Evolutionary conservation across 2,888 invertebrate genomes (phyloP), one percentile per base, ranked within the genome.

Genomic region (Campaea margaritaria): DNA sequence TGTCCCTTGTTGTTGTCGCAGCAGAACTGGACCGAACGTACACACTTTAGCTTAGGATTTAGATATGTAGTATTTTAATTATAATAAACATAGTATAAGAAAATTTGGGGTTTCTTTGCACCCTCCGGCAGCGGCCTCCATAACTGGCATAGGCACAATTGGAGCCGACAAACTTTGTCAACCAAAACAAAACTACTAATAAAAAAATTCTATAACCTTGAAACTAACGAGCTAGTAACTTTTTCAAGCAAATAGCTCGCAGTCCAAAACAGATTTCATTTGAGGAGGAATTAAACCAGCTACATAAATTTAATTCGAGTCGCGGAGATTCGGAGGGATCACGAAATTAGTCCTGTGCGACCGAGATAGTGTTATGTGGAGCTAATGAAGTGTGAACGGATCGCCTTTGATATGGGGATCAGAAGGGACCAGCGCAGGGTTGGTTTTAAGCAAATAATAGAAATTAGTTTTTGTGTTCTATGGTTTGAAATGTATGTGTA

Each of bases 271-370:
- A 74, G 80, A 76, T 77, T 74, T 74, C 72, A 66, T 73, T 76
- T 75, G 70, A 75, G 70, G 71, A 44, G 60, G 73, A 76, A 75
- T 74, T 77, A 76, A 73, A 68, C 71, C 66, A 39, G 62, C 60
- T 34, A 53, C 68, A 79, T 83, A 81, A 82, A 84, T 83, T 83
- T 76, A 70, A 81, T 82, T 82, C 78, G 78, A 78, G 72, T 75
- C 72, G 69, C 67, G 71, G 74, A 78, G 76, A 76, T 77, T 80
- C 74, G 68, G 69, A 70, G 73, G 81, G 82, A 79, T 82, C 79
- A 74, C 69, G 57, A 75, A 73, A 75, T 79, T 57, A 55, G 56
- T 42, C 60, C 60, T 55, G 60, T 34, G 51, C 34, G 16, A 48
- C 58, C 45, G 55, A 60, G 59, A 62, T 60, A 65, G 57, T 55